Conservation (phyloP, 2,797 vertebrate species). For the Limosa lapponica region DNA sequence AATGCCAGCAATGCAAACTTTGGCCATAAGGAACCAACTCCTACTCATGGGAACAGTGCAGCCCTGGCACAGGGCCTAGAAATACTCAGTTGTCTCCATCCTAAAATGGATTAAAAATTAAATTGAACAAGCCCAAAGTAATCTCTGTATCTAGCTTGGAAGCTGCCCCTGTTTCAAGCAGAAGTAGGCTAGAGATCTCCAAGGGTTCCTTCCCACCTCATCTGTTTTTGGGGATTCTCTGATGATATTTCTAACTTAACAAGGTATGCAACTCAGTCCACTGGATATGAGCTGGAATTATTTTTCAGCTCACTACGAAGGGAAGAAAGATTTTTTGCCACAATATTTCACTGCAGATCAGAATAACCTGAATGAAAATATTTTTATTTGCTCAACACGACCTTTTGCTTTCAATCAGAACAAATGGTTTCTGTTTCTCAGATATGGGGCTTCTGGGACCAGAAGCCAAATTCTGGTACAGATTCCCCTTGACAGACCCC, state of each 20-base stretch:
- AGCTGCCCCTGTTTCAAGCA: background rate
- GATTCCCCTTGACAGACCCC: background rate
- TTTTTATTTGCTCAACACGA: background rate
- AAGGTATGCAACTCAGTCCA: background rate
- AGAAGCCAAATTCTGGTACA: background rate
- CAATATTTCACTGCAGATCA: background rate
- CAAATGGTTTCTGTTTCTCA: background rate
- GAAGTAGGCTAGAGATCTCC: background rate
- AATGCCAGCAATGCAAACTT: background rate
- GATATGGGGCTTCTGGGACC: background rate
- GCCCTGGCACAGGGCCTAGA: background rate
- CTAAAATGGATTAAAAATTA: background rate
- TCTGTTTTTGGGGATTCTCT: background rate
- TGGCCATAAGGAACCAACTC: background rate
- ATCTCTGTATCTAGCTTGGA: background rate
- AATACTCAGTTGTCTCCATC: background rate
- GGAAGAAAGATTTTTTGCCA: background rate
- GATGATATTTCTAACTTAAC: background rate
- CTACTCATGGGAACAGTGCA: background rate
- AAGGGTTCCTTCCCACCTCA: background rate
- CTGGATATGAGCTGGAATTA: background rate
- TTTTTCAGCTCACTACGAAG: background rate
- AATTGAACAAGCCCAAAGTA: background rate
- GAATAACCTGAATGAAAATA: background rate
- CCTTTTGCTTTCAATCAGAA: background rate